These are phyloP conservation scores for Anthoscopus minutus DNA, from an alignment of 2,113 vertebrate genomes.

Conservation along the genomic window DNA sequence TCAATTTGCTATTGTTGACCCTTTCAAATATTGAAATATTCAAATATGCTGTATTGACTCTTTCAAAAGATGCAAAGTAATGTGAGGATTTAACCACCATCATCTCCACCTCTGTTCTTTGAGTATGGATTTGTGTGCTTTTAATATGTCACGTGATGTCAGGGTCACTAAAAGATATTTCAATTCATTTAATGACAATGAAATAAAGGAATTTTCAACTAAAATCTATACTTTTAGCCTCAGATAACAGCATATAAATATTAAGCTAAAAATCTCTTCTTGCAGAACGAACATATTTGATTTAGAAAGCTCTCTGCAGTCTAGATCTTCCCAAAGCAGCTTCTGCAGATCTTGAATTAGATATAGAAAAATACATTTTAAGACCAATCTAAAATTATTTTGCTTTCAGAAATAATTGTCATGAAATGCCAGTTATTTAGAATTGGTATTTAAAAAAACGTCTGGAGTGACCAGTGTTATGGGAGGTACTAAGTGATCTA, in stretches of 20 bases:
- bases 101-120: neutral
- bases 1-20: neutral
- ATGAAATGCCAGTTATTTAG: neutral
- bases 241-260: neutral
- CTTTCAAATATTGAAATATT: neutral
- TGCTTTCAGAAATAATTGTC: neutral
- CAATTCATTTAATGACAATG: neutral
- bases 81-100: neutral
- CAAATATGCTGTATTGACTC: too few species aligned
- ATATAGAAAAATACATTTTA: neutral
- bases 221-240: neutral
- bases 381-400: neutral
- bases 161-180: neutral
- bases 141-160: neutral
- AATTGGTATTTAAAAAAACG: too few species aligned
- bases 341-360: neutral
- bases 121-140: neutral
- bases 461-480: neutral
- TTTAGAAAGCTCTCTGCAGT: neutral
- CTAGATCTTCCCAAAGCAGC: neutral
- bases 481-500: neutral
- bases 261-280: neutral
- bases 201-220: neutral
- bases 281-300: neutral
- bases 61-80: neutral